Evolutionary conservation across 1,140 invertebrate genomes (phyloP), one percentile per base, ranked within the genome.

Genomic region (Drosophila orosa): DNA sequence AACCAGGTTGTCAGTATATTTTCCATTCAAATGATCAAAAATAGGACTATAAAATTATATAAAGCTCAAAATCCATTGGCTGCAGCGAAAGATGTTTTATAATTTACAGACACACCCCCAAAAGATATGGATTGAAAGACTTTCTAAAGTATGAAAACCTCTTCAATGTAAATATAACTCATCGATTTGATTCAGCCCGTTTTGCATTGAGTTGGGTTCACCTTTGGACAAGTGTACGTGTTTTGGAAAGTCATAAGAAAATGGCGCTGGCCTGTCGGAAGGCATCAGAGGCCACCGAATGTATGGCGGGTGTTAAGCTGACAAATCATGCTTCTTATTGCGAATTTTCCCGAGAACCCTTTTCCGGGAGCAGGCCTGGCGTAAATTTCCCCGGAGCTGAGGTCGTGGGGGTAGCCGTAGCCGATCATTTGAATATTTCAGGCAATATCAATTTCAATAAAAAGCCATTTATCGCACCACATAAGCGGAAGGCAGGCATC

Each of bases 381-480:
- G 74, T 83, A 67, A 56, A 83, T 78, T 50, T 71, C 39, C 19
- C 39, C 45, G n/a, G 22, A 17, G 3, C 12, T 33, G 5, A 13
- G 52, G 37, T 39, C 44, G 33, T 44, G 37, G 8, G 44, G 59
- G 47, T 47, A 8, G 22, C 62, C 55, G n/a, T 27, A 50, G 61
- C 62, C 55, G 31, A 62, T 74, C 80, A 85, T 89, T 79, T 85
- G 72, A 84, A 89, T 91, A 89, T 85, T 91, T 90, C 71, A 79
- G 56, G 74, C 73, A 91, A 91, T 91, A 91, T 90, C 90, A 91
- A 90, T 91, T 91, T 90, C 86, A 91, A 91, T 91, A 90, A 91
- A 91, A 91, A 91, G 75, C 81, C 84, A 91, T 91, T 91, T 91
- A 89, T 86, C 80, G 90, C 83, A 90, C 90, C 82, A 82, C 86